Conservation (phyloP, 2,888 invertebrate species). For the Epinotia brunnichana region DNA sequence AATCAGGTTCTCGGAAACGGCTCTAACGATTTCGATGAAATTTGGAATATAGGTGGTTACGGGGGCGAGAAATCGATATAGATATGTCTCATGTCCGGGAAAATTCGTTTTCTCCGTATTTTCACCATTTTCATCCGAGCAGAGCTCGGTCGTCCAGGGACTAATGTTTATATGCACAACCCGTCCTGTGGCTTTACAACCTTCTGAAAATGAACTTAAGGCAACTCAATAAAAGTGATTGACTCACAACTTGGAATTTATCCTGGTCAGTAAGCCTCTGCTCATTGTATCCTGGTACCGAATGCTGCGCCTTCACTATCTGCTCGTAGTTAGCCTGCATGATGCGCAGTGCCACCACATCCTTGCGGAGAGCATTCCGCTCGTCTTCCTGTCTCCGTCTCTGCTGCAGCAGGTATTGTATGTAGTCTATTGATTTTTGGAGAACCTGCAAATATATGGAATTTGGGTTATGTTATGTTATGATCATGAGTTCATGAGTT, state of each 20-base stretch:
- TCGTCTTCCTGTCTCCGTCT: conserved; percentile 98
- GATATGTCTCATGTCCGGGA: too few relatives aligned
- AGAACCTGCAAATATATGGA: conserved; percentile 83
- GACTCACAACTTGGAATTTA: conserved; percentile 96
- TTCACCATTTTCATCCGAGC: too few relatives aligned
- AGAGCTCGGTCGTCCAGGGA: too few relatives aligned
- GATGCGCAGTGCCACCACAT: conserved; percentile 96
- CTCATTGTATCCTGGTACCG: conserved; percentile 93
- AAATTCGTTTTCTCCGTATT: too few relatives aligned
- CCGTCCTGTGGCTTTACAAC: neutral
- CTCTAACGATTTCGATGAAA: too few relatives aligned
- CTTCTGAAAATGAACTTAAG: neutral
- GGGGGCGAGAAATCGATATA: too few relatives aligned
- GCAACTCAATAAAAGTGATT: too few relatives aligned
- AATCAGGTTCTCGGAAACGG: too few relatives aligned
- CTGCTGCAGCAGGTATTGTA: conserved; percentile 95
- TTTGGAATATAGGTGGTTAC: too few relatives aligned
- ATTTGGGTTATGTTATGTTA: neutral
- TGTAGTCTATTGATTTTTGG: conserved; percentile 97
- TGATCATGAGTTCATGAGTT: too few relatives aligned
- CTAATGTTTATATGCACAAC: neutral
- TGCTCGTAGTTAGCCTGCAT: conserved; percentile 98
- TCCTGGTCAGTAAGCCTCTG: conserved; percentile 96
- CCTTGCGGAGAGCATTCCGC: conserved; percentile 93
- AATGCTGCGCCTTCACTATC: conserved; percentile 97